These are phyloP conservation scores for Apodemus agrarius DNA, from an alignment of 2,797 vertebrate genomes.

Conservation along the genomic window DNA sequence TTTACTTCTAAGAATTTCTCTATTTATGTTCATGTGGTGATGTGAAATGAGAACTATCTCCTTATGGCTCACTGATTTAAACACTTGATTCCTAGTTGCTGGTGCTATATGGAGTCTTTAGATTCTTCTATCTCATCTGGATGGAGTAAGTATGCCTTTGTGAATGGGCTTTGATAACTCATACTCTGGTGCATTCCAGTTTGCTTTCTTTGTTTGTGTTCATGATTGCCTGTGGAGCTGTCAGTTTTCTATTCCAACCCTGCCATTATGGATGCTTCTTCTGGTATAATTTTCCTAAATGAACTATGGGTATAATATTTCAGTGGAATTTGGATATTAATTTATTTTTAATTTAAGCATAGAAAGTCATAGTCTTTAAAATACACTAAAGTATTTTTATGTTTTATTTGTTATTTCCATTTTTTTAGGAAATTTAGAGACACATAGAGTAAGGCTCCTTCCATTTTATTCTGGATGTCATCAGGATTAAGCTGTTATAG, in stretches of 20 bases:
- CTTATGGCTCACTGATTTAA: neutral
- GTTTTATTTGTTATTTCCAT: neutral
- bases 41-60: neutral
- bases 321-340: neutral
- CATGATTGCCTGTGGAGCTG: neutral
- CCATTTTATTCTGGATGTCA: neutral
- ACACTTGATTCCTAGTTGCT: neutral
- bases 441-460: neutral
- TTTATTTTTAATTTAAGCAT: neutral
- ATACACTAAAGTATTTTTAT: neutral
- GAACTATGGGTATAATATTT: neutral
- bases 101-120: neutral
- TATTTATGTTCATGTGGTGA: neutral
- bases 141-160: neutral
- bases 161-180: neutral
- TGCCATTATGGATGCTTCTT: neutral
- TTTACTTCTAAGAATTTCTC: neutral
- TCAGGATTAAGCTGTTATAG: neutral
- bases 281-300: neutral
- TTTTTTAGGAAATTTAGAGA: neutral
- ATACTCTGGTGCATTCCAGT: neutral
- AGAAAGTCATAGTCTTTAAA: neutral
- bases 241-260: neutral
- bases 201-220: neutral
- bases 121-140: neutral